These are phyloP conservation scores for Lucilia sericata DNA, from an alignment of 1,140 invertebrate genomes.

Conservation along the genomic window DNA sequence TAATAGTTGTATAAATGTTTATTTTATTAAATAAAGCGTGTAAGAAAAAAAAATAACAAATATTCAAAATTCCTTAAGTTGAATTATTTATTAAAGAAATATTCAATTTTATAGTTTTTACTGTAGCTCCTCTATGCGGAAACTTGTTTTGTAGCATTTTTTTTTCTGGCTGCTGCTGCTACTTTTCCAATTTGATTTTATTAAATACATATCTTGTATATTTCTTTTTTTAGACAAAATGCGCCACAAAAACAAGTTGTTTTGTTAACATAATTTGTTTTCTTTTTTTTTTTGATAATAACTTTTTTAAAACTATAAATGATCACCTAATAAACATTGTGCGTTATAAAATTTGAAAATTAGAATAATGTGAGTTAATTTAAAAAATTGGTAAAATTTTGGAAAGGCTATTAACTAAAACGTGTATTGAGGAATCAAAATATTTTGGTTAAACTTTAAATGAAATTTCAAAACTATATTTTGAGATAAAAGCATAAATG, in stretches of 20 bases:
- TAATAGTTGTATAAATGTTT: not conserved
- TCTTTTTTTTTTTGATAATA: not conserved
- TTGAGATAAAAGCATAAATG: too few species aligned
- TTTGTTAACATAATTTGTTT: not conserved
- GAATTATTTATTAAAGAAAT: not conserved
- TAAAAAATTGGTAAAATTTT: too few species aligned
- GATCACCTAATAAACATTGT: too few species aligned
- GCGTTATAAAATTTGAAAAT: too few species aligned
- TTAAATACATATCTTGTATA: not conserved
- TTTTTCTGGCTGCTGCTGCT: not conserved
- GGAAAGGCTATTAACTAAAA: too few species aligned
- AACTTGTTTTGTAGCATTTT: not conserved
- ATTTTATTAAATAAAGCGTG: too few species aligned
- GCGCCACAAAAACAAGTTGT: not conserved
- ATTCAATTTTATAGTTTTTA: not conserved
- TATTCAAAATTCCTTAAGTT: not conserved
- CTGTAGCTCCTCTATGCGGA: not conserved
- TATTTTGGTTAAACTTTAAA: too few species aligned
- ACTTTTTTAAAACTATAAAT: not conserved
- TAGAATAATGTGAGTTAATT: too few species aligned
- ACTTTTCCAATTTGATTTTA: not conserved
- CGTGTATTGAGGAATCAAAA: too few species aligned
- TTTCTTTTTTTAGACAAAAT: not conserved
- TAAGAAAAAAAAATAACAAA: too few species aligned
- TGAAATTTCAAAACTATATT: too few species aligned